These are phyloP conservation scores for Penaeus indicus DNA, from an alignment of 1,140 invertebrate genomes.

Conservation along the genomic window DNA sequence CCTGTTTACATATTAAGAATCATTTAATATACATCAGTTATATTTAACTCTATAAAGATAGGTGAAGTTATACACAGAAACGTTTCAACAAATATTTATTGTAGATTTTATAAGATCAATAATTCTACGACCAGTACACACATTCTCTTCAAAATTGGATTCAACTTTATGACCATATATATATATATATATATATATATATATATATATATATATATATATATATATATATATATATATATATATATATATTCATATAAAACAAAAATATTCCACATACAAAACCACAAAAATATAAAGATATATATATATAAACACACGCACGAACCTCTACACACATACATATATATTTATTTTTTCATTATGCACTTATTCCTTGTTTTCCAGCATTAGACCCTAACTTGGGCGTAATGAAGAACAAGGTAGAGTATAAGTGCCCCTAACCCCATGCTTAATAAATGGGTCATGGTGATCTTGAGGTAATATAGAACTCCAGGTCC, in stretches of 20 bases:
- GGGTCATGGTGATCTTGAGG: neutral
- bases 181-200: constrained; percentile 22
- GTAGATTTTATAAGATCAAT: too few relatives aligned
- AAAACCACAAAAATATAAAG: neutral
- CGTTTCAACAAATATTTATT: too few relatives aligned
- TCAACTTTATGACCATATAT: neutral
- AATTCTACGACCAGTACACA: too few relatives aligned
- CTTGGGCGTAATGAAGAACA: neutral
- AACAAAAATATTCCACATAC: neutral
- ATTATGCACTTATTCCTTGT: neutral
- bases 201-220: constrained; percentile 20
- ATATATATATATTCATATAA: constrained; percentile 13
- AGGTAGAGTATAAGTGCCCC: constrained; percentile 4
- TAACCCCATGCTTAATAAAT: neutral
- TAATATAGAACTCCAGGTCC: neutral
- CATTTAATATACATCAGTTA: too few relatives aligned
- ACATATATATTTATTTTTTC: neutral
- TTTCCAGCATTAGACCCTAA: neutral
- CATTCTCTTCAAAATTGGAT: neutral
- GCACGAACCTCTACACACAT: neutral
- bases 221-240: constrained; percentile 20
- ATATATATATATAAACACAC: constrained; percentile 15
- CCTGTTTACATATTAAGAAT: too few relatives aligned
- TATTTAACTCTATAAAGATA: too few relatives aligned
- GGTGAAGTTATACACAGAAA: too few relatives aligned